A percentile compares a stretch with the other conserved stretches of the same genome.
phyloP scores from a whole-genome alignment of 2,113 vertebrate species.

The Callocephalon fimbriatum region DNA sequence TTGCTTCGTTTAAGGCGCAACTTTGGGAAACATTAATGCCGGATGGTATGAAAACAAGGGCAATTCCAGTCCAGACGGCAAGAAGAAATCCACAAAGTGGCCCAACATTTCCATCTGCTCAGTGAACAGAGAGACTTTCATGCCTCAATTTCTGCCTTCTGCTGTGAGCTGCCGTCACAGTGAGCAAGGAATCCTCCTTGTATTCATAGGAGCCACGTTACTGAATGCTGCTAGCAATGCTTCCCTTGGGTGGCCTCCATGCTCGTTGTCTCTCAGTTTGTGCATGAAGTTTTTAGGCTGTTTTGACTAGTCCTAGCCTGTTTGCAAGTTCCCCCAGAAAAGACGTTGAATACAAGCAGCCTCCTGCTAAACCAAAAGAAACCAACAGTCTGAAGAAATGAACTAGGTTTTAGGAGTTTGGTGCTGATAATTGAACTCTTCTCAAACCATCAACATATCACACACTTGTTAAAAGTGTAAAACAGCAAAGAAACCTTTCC shows the following conservation, averaged over 20 bases:
- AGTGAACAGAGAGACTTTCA: background rate
- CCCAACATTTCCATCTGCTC: constrained; percentile 69
- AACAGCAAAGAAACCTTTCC: background rate
- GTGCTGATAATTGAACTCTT: background rate
- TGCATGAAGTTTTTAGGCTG: background rate
- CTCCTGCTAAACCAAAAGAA: background rate
- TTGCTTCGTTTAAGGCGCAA: constrained; percentile 33
- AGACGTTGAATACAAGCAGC: background rate
- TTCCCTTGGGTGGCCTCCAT: background rate
- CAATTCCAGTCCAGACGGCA: constrained; percentile 26
- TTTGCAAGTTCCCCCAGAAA: background rate
- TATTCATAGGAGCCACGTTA: background rate
- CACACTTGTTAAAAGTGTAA: background rate
- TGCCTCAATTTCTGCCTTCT: constrained; percentile 2
- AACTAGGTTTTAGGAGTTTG: background rate
- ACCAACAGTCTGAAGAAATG: background rate
- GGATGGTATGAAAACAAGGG: constrained; percentile 35
- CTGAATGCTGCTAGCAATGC: background rate
- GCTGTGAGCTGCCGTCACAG: background rate
- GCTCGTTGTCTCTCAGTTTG: background rate
- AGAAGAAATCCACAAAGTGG: constrained; percentile 22
- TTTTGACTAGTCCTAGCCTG: background rate
- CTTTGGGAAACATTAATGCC: constrained; percentile 33
- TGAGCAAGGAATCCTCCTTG: background rate
- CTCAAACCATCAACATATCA: background rate